A percentile compares a stretch with the other conserved stretches of the same genome.
phyloP scores from a whole-genome alignment of 1,140 invertebrate genomes.

The Idris sp. region DNA sequence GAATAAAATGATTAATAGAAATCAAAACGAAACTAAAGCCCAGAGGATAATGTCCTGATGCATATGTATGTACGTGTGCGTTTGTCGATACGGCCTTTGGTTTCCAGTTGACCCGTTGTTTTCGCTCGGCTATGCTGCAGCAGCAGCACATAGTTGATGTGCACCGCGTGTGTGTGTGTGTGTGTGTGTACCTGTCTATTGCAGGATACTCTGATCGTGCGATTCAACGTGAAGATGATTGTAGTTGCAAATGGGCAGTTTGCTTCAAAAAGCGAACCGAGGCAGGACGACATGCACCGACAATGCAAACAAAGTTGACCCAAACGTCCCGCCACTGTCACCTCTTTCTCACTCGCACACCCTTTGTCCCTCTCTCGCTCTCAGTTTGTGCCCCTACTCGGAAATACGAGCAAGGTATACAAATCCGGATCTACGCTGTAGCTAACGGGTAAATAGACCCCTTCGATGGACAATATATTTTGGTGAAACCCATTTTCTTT shows the following conservation, averaged over 20 bases:
- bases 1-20: conserved; percentile 38
- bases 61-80: conserved; percentile 37
- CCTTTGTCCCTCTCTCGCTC: conserved; percentile 24
- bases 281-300: conserved; percentile 68
- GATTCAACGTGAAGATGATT: conserved; percentile 75
- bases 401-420: conserved; percentile 69
- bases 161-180: conserved; percentile 63
- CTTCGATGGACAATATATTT: too few relatives aligned
- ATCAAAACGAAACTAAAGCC: conserved; percentile 41
- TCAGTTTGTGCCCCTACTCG: conserved; percentile 14
- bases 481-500: too few relatives aligned
- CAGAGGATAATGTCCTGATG: conserved; percentile 39
- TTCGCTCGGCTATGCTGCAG: conserved; percentile 73
- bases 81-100: conserved; percentile 70
- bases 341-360: conserved; percentile 30
- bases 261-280: conserved; percentile 74
- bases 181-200: conserved; percentile 35
- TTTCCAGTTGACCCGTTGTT: conserved; percentile 70
- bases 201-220: conserved; percentile 56
- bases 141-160: conserved; percentile 64
- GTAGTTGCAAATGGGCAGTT: conserved; percentile 78
- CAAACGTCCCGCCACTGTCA: conserved; percentile 66
- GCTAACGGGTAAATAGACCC: too few relatives aligned
- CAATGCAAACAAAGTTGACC: conserved; percentile 76
- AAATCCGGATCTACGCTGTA: conserved; percentile 66